phyloP scores from a whole-genome alignment of 2,888 invertebrate species.

The Pseudoips prasinana region DNA sequence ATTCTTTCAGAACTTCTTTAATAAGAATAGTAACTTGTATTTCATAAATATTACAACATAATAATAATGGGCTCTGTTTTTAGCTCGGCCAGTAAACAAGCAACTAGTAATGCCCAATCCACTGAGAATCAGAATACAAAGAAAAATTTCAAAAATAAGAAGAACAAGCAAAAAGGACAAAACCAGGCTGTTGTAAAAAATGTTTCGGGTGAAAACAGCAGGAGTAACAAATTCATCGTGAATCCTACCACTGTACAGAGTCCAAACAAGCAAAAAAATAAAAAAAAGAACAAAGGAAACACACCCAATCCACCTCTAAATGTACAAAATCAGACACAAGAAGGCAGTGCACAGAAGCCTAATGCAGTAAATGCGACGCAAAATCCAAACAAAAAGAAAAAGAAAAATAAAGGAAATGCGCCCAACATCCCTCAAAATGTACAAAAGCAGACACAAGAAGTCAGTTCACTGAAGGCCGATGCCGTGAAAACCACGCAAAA shows the following conservation, averaged over 20 bases:
- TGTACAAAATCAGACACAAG: constrained; percentile 16
- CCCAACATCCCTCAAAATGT: too few relatives aligned
- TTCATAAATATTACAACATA: too few relatives aligned
- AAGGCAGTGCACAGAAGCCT: constrained; percentile 8
- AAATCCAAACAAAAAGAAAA: constrained; percentile 41
- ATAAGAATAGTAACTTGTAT: too few relatives aligned
- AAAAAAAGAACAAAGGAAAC: constrained; percentile 36
- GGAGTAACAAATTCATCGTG: constrained; percentile 11
- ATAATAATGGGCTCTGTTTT: too few relatives aligned
- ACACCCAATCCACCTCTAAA: constrained; percentile 13
- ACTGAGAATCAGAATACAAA: constrained; percentile 32
- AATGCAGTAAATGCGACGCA: constrained; percentile 16
- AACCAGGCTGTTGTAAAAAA: constrained; percentile 7
- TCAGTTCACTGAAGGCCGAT: too few relatives aligned
- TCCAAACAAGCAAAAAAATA: constrained; percentile 33
- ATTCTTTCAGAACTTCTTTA: too few relatives aligned
- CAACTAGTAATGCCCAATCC: constrained; percentile 1
- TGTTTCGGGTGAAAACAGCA: not conserved
- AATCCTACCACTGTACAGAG: constrained; percentile 14
- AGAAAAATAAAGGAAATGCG: constrained; percentile 43
- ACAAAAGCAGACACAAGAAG: too few relatives aligned
- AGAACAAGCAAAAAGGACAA: constrained; percentile 33
- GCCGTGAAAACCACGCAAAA: constrained; percentile 18
- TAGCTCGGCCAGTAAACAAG: too few relatives aligned
- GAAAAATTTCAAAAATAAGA: constrained; percentile 44